phyloP scores from a whole-genome alignment of 2,888 invertebrate species.

The Lepeophtheirus nordmannii region DNA sequence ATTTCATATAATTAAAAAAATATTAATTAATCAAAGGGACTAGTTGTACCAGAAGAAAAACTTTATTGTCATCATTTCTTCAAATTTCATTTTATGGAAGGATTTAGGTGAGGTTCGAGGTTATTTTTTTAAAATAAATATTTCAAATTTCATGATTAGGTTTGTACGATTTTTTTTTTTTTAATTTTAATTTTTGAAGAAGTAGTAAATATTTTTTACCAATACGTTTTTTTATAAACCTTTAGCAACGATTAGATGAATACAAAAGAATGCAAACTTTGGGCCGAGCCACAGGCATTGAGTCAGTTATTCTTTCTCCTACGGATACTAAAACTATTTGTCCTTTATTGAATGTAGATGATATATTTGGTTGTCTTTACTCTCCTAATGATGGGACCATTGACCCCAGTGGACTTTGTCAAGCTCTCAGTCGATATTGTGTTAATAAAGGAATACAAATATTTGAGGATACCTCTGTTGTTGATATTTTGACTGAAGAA shows the following conservation, averaged over 20 bases:
- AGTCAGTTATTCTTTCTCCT: conserved; percentile 54
- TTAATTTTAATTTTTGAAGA: too few relatives aligned
- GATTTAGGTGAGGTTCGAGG: too few relatives aligned
- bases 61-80: too few relatives aligned
- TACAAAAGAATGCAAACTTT: conserved; percentile 61
- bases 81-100: too few relatives aligned
- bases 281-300: conserved; percentile 61
- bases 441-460: conserved; percentile 54
- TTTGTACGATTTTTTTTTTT: too few relatives aligned
- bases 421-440: conserved; percentile 56
- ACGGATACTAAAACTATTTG: conserved; percentile 50
- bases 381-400: conserved; percentile 66
- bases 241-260: conserved; percentile 59
- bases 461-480: conserved; percentile 29
- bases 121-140: too few relatives aligned
- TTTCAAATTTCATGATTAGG: too few relatives aligned
- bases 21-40: too few relatives aligned
- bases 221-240: background rate
- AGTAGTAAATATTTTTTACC: too few relatives aligned
- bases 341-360: conserved; percentile 56
- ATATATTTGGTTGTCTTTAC: conserved; percentile 59
- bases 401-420: conserved; percentile 65
- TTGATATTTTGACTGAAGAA: conserved; percentile 30
- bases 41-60: too few relatives aligned
- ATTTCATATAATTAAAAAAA: too few relatives aligned